Percentiles rank a stretch among this genome's conserved stretches.
Evolutionary conservation across 2,797 vertebrate species (phyloP).

Genomic region (Masticophis lateralis): DNA sequence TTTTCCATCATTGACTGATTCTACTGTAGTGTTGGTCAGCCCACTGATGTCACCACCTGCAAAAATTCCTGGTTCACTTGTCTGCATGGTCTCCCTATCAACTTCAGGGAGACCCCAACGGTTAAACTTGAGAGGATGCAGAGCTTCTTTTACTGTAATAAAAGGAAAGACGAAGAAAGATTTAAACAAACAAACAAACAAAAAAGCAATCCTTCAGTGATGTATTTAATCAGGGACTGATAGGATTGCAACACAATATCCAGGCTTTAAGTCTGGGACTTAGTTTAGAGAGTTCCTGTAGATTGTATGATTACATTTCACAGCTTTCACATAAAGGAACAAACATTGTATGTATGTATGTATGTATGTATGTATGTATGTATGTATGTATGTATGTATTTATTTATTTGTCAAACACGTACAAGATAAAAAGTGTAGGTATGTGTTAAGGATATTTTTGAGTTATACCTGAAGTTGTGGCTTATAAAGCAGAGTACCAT

Average conservation of each 20-base stretch:
- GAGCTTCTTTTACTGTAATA: conserved; percentile 82
- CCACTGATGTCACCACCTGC: conserved; percentile 89
- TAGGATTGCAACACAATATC: background rate
- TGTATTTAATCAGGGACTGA: background rate
- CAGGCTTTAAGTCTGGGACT: background rate
- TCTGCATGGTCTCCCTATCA: conserved; percentile 88
- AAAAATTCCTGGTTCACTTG: conserved; percentile 91
- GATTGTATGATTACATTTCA: background rate
- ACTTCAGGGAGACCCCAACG: conserved; percentile 89
- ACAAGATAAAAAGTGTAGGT: no score
- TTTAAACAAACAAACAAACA: background rate
- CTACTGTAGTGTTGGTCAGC: conserved; percentile 90
- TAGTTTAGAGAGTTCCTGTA: background rate
- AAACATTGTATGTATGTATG: background rate
- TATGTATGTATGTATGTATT: no score
- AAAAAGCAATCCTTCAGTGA: background rate
- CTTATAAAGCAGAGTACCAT: no score
- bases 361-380: no score
- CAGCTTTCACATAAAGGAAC: background rate
- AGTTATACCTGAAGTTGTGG: no score
- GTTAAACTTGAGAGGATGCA: conserved; percentile 86
- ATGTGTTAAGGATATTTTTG: no score
- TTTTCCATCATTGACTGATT: conserved; percentile 94
- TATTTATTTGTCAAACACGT: no score
- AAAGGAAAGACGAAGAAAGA: conserved; percentile 32